phyloP scores from a whole-genome alignment of 1,140 invertebrate genomes.

The Drosophila auraria region DNA sequence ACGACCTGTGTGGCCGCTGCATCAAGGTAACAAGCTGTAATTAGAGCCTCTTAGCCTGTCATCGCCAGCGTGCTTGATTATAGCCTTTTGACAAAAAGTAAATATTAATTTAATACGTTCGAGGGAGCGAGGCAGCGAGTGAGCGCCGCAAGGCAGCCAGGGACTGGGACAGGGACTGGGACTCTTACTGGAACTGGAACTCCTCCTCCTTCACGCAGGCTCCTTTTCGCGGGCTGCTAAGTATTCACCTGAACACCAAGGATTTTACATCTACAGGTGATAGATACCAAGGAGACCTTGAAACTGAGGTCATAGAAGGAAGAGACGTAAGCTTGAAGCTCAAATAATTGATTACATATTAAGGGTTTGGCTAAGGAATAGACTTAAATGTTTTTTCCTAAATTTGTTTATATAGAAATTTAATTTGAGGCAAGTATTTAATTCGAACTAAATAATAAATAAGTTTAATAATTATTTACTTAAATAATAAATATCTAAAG shows the following conservation, averaged over 20 bases:
- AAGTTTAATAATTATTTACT: too few species aligned
- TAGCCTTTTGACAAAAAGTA: conserved; percentile 84
- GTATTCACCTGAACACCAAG: conserved; percentile 27
- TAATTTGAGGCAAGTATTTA: too few species aligned
- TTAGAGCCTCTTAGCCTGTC: conserved; percentile 85
- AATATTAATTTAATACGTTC: conserved; percentile 84
- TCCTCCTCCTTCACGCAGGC: background rate
- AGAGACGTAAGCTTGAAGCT: too few species aligned
- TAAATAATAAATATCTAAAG: too few species aligned
- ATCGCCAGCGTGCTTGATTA: conserved; percentile 85
- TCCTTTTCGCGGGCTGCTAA: conserved; percentile 20
- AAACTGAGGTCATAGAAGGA: background rate
- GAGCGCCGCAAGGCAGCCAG: background rate
- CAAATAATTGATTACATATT: background rate
- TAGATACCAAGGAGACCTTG: background rate
- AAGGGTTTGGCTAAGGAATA: too few species aligned
- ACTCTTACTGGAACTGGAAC: background rate
- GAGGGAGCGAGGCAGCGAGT: conserved; percentile 35
- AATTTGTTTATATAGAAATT: background rate
- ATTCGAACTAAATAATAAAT: too few species aligned
- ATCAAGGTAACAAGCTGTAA: conserved; percentile 84
- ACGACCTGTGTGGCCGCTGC: conserved; percentile 78
- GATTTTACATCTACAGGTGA: conserved; percentile 30
- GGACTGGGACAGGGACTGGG: background rate
- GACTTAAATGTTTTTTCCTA: too few species aligned